Evolutionary conservation across 1,140 invertebrate species (phyloP), one percentile per base, ranked within the genome.

Genomic region (Musca vetustissima): DNA sequence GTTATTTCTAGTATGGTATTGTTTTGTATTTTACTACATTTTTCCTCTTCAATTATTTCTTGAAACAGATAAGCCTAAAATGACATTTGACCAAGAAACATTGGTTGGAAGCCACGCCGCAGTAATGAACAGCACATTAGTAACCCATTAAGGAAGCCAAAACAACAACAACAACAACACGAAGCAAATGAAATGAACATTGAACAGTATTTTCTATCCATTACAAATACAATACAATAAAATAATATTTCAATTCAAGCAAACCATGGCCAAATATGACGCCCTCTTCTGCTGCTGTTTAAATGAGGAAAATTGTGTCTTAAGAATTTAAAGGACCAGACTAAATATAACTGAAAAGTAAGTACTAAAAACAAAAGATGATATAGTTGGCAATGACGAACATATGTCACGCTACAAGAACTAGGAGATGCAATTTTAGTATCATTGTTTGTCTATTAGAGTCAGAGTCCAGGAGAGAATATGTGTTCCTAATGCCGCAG

Each of bases 21-120:
- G 36, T 43, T 43, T 43, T 43, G 6, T 32, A 43, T 43, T 36
- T 43, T 61, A 17, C 11, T 19, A 17, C 1, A 1, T 15, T 32
- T 43, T 22, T 22, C 36, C 14, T 36, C 36, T 13, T 61, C 36
- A 43, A 43, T 43, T 43, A 43, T 21, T 21, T 59, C 17, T 25
- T 32, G 24, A 15, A 61, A 61, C 28, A 36, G 28, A 61, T 61
- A 61, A 61, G n/a, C 8, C 25, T 43, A 61, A 61, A 61, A 61
- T 61, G 25, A 61, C 25, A 61, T 36, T 61, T 61, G 57, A 61
- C 57, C 57, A 14, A 61, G 57, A 61, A 61, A 43, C 36, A 19
- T 52, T 61, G 28, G 57, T 61, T 28, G 36, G 19, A 61, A 61
- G 25, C 28, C 28, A 61, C 28, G 15, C 36, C 36, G 11, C 36